A percentile compares a stretch with the other conserved stretches of the same genome.
phyloP scores from a whole-genome alignment of 2,113 vertebrate species.

The Zosterops lateralis region DNA sequence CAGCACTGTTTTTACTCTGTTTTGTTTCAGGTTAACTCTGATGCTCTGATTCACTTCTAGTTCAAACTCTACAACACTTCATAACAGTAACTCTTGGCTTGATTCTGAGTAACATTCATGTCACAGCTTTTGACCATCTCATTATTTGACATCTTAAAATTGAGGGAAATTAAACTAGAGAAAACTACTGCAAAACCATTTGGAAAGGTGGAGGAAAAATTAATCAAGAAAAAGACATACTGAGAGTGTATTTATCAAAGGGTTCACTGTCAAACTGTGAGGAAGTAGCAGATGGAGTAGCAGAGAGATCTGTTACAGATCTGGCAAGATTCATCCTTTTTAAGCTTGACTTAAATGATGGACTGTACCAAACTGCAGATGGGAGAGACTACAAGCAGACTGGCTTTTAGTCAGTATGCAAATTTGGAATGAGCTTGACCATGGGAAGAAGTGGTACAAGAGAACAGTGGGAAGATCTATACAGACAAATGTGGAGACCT shows the following conservation, averaged over 20 bases:
- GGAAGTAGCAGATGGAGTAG: conserved; percentile 33
- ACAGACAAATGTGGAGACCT: background rate
- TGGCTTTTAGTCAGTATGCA: conserved; percentile 17
- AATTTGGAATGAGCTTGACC: background rate
- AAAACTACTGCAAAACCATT: background rate
- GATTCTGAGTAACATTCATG: background rate
- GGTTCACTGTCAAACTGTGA: conserved; percentile 11
- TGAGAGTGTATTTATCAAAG: background rate
- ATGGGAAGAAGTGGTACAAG: background rate
- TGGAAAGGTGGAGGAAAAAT: background rate
- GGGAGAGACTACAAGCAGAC: background rate
- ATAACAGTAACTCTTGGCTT: background rate
- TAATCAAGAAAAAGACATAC: background rate
- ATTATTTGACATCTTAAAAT: background rate
- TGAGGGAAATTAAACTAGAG: background rate
- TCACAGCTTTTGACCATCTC: background rate
- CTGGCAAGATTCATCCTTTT: conserved; percentile 21
- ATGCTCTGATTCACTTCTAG: background rate
- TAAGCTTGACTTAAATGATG: conserved; percentile 5
- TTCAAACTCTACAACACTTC: background rate
- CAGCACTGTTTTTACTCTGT: background rate
- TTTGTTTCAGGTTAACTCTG: conserved; percentile 23
- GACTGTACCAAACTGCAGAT: background rate
- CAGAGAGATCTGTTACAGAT: background rate
- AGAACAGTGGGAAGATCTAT: background rate